Conservation (phyloP, 2,113 vertebrate genomes). For the Taurulus bubalis region DNA sequence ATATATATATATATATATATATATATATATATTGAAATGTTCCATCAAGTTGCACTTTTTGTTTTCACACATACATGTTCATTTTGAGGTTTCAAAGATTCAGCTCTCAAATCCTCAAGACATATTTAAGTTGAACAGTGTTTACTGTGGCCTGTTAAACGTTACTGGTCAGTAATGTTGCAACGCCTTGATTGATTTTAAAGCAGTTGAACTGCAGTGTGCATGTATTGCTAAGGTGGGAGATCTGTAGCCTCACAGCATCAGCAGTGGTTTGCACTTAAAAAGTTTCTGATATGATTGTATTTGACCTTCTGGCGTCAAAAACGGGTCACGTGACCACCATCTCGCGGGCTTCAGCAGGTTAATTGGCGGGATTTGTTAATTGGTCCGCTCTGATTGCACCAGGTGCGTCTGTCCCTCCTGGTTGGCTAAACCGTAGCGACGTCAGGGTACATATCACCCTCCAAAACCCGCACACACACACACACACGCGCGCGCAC, state of each 20-base stretch:
- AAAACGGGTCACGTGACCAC: conserved; percentile 6
- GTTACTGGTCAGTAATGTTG: background rate
- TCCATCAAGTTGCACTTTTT: background rate
- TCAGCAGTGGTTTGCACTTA: too few species aligned
- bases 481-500: rapidly evolving
- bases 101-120: too few species aligned
- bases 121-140: background rate
- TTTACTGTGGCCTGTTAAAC: background rate
- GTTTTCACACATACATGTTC: background rate
- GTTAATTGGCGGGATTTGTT: conserved; percentile 61
- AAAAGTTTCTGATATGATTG: background rate
- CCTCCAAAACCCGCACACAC: rapidly evolving
- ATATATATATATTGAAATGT: too few species aligned
- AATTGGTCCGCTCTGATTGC: conserved; percentile 63
- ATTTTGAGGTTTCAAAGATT: background rate
- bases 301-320: background rate
- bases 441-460: conserved; percentile 48
- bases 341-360: too few species aligned
- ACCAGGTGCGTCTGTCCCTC: conserved; percentile 25
- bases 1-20: too few species aligned
- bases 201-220: too few species aligned
- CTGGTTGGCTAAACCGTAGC: conserved; percentile 55
- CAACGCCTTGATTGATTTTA: background rate
- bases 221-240: too few species aligned
- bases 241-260: too few species aligned